These are phyloP conservation scores for Caenorhabditis zanzibari DNA, from an alignment of 2,888 invertebrate genomes.

Conservation along the genomic window DNA sequence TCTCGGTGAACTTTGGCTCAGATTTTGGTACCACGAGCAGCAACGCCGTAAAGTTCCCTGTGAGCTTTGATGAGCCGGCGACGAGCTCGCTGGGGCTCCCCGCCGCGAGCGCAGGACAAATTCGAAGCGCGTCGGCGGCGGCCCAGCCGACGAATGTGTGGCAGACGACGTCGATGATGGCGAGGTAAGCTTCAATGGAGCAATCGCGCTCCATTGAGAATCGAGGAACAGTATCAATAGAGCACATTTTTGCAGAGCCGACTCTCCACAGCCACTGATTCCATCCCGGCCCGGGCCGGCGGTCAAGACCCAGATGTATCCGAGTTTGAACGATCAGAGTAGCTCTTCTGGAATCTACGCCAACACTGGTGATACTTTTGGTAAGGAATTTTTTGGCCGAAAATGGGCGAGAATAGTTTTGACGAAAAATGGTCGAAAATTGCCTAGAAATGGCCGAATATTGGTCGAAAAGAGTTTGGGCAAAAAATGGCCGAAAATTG, in stretches of 20 bases:
- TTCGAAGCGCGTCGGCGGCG: conserved; percentile 53
- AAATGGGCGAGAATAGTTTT: too few relatives aligned
- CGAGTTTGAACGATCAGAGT: not conserved
- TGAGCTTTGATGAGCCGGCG: conserved; percentile 64
- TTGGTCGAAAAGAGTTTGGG: too few relatives aligned
- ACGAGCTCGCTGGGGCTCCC: not conserved
- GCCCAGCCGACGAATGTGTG: conserved; percentile 46
- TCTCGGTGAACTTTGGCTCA: conserved; percentile 13
- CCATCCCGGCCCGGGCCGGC: conserved; percentile 68
- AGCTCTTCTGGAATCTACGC: not conserved
- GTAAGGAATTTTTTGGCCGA: not conserved
- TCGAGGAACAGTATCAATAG: too few relatives aligned
- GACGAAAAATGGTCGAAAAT: too few relatives aligned
- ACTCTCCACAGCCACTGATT: conserved; percentile 72
- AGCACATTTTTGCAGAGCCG: conserved; percentile 52
- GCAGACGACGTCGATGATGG: conserved; percentile 34
- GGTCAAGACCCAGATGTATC: conserved; percentile 50
- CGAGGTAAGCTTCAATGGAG: not conserved
- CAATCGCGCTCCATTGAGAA: not conserved
- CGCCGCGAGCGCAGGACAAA: not conserved
- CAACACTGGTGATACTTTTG: not conserved
- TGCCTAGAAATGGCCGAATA: too few relatives aligned
- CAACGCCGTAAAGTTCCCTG: conserved; percentile 52
- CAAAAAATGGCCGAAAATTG: too few relatives aligned
- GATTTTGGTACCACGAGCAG: not conserved